A percentile compares a stretch with the other conserved stretches of the same genome.
phyloP scores from a whole-genome alignment of 2,113 vertebrate genomes.

The Lipophrys pholis region DNA sequence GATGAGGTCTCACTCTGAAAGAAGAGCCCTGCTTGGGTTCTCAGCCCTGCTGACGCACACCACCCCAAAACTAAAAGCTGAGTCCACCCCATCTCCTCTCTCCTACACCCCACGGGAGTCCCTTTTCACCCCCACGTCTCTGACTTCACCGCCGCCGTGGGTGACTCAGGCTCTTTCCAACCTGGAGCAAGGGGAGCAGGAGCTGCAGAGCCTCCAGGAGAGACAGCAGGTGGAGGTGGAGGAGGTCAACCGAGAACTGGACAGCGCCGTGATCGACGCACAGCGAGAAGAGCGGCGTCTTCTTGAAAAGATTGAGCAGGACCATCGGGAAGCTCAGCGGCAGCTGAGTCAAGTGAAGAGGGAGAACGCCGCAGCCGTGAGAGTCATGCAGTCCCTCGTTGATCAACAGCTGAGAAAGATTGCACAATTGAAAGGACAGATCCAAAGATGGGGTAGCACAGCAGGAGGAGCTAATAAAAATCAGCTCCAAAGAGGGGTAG shows the following conservation, averaged over 20 bases:
- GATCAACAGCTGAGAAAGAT: constrained; percentile 79
- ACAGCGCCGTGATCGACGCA: constrained; percentile 74
- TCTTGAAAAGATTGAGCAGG: constrained; percentile 78
- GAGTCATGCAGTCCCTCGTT: constrained; percentile 77
- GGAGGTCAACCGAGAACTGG: constrained; percentile 73
- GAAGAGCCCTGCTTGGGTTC: constrained; percentile 73
- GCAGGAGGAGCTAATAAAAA: constrained; percentile 75
- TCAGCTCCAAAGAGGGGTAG: constrained; percentile 75
- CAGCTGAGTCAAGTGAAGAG: constrained; percentile 78
- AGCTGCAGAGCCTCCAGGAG: constrained; percentile 75
- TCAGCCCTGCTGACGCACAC: constrained; percentile 72
- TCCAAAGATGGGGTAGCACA: constrained; percentile 72
- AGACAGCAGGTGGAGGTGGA: constrained; percentile 76
- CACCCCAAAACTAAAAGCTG: constrained; percentile 48
- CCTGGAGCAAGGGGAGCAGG: constrained; percentile 72
- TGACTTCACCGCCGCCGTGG: constrained; percentile 70
- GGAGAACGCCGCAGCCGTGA: constrained; percentile 76
- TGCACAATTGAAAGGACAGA: constrained; percentile 75
- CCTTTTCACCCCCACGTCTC: constrained; percentile 49
- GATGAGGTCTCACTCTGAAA: constrained; percentile 72
- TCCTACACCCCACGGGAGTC: constrained; percentile 54
- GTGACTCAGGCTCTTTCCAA: constrained; percentile 74
- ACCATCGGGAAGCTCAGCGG: constrained; percentile 73
- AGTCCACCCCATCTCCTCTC: constrained; percentile 36
- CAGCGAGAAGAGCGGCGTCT: constrained; percentile 79